Evolutionary conservation across 1,140 invertebrate genomes (phyloP), one percentile per base, ranked within the genome.

Genomic region (Brachystomella parvula): DNA sequence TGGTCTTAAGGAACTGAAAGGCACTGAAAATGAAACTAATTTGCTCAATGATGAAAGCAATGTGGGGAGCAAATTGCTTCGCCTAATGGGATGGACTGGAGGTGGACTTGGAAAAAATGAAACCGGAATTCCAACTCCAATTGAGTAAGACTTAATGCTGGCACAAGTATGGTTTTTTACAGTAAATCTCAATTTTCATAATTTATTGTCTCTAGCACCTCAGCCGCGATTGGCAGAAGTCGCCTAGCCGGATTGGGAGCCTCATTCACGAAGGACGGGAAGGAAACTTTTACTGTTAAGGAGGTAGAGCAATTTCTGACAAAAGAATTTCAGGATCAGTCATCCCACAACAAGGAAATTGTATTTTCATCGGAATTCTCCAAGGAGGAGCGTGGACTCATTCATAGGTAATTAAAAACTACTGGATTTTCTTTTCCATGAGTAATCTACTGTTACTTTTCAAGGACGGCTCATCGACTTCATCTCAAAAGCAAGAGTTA

Each of bases 1-100:
- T 32, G n/a, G 39, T n/a, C 12, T 33, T 9, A 21, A 62, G 58
- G 29, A 49, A 61, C 24, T 47, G 12, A 56, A 60, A 24, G 53
- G 28, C 24, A 39, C 30, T 29, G 59, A 32, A 1, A 57, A 30
- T 24, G 47, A 26, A 17, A 33, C 6, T 33, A 60, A 29, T 19
- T 53, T 3, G 44, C 17, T 12, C 39, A 33, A 47, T 21, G 49
- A 57, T 69, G 74, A 2, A 69, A 53, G 49, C 21, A 70, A 70
- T 59, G 58, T 70, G 64, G 87, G 86, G 6, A 84, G 78, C 61
- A 87, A 84, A 73, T 81, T 91, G 77, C 83, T 91, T 82, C 83
- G 85, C 66, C 77, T 87, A 68, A 90, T 92, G 88, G 89, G 89
- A 0, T 91, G 89, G 89, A 79, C 82, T 30, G 89, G 89, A 30